A percentile compares a stretch with the other conserved stretches of the same genome.
phyloP scores from a whole-genome alignment of 1,140 invertebrate species.

The Pseudobourletiella spinata region DNA sequence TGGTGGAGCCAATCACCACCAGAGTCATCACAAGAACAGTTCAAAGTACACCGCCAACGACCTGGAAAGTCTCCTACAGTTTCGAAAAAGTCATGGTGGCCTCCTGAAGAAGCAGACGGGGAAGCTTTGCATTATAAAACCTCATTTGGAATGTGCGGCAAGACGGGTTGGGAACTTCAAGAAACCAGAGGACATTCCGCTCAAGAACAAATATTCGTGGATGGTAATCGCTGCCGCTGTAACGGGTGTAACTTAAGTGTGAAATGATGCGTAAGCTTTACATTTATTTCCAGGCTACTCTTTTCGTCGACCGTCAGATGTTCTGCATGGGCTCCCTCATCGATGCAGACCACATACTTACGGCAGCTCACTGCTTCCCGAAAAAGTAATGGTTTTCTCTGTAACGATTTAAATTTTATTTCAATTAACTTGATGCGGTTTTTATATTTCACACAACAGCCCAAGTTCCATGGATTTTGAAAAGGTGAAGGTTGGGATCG shows the following conservation, averaged over 20 bases:
- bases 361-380: conserved; percentile 83
- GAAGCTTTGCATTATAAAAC: conserved; percentile 4
- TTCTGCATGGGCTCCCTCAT: conserved; percentile 86
- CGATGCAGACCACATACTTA: conserved; percentile 68
- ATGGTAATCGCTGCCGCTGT: conserved; percentile 5
- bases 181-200: not conserved
- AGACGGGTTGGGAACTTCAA: not conserved
- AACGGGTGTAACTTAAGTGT: not conserved
- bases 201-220: conserved; percentile 3
- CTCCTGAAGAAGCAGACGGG: not conserved
- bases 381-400: conserved; percentile 4
- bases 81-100: not conserved
- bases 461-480: conserved; percentile 82
- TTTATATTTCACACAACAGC: conserved; percentile 46
- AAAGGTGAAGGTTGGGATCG: conserved; percentile 63
- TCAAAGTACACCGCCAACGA: not conserved
- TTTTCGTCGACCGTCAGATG: conserved; percentile 71
- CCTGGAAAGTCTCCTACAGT: not conserved
- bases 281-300: conserved; percentile 35
- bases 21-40: not conserved
- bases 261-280: not conserved
- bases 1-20: not conserved
- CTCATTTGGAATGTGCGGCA: not conserved
- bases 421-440: conserved; percentile 24
- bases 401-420: not conserved